These are phyloP conservation scores for Volucella inanis DNA, from an alignment of 2,888 invertebrate species.

Conservation along the genomic window DNA sequence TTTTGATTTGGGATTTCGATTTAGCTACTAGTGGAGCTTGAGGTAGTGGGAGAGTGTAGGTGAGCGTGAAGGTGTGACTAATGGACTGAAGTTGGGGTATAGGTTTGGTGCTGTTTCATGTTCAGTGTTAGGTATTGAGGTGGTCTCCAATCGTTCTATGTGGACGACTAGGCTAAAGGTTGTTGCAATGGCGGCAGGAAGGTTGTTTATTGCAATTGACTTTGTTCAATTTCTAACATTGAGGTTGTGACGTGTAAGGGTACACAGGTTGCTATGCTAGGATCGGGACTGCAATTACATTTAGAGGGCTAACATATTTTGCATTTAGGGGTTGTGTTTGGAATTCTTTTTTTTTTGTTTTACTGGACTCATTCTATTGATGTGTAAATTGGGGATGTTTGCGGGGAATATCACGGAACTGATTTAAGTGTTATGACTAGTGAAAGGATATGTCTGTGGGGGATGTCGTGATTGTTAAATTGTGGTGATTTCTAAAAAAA, in stretches of 20 bases:
- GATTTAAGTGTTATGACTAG: constrained; percentile 47
- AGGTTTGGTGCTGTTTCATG: constrained; percentile 26
- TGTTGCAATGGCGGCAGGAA: constrained; percentile 34
- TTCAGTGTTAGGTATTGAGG: neutral
- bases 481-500: constrained; percentile 2
- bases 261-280: neutral
- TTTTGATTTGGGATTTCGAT: constrained; percentile 68
- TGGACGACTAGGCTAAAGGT: neutral
- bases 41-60: neutral
- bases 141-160: no score
- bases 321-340: neutral
- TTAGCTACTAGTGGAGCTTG: constrained; percentile 15
- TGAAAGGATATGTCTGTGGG: constrained; percentile 12
- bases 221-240: constrained; percentile 72
- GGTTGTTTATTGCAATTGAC: constrained; percentile 68
- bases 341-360: constrained; percentile 30
- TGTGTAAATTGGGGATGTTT: constrained; percentile 57
- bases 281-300: constrained; percentile 43
- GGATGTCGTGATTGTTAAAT: constrained; percentile 20
- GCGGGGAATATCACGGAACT: constrained; percentile 38
- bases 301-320: constrained; percentile 3
- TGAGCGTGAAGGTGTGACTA: neutral
- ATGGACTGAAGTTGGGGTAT: neutral
- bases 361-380: constrained; percentile 23
- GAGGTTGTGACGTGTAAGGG: constrained; percentile 13